Evolutionary conservation across 2,797 vertebrate genomes (phyloP).

Genomic region (Myoxocephalus aenaeus): DNA sequence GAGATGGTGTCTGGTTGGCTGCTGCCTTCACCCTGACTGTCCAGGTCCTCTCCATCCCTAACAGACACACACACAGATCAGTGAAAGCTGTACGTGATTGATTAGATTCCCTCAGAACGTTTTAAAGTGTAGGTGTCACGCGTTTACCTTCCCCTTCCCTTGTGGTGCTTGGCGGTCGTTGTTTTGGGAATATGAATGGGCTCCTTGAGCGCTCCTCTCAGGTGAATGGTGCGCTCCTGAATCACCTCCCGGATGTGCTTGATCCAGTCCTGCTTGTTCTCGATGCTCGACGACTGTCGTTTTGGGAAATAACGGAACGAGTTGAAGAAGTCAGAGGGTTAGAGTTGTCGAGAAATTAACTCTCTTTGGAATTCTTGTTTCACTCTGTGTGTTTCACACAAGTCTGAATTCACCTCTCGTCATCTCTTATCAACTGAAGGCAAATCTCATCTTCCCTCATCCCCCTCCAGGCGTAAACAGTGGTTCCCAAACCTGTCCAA

Average conservation of each 20-base stretch:
- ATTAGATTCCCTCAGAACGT: neutral
- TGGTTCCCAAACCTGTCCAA: neutral
- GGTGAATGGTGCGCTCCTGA: conserved; percentile 97
- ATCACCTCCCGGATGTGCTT: conserved; percentile 99
- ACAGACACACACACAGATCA: neutral
- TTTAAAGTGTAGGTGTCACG: fast-evolving
- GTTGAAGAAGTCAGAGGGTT: conserved; percentile 28
- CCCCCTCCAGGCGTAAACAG: neutral
- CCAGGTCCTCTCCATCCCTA: conserved; percentile 98
- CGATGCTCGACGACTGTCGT: conserved; percentile 94
- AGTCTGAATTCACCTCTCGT: conserved; percentile 55
- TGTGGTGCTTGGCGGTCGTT: conserved; percentile 91
- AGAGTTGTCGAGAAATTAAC: neutral
- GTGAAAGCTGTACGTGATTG: neutral
- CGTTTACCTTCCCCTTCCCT: conserved; percentile 89
- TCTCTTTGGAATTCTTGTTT: conserved; percentile 58
- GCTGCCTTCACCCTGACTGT: conserved; percentile 99
- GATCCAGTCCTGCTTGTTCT: conserved; percentile 99
- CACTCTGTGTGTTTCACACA: conserved; percentile 69
- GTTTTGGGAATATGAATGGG: conserved; percentile 98
- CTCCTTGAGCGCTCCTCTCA: conserved; percentile 97
- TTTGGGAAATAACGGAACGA: conserved; percentile 9
- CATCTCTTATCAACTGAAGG: conserved; percentile 6
- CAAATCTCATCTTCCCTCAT: neutral
- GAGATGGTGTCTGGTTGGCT: conserved; percentile 99